Evolutionary conservation across 1,140 invertebrate species (phyloP).

Genomic region (Drosophila lini): DNA sequence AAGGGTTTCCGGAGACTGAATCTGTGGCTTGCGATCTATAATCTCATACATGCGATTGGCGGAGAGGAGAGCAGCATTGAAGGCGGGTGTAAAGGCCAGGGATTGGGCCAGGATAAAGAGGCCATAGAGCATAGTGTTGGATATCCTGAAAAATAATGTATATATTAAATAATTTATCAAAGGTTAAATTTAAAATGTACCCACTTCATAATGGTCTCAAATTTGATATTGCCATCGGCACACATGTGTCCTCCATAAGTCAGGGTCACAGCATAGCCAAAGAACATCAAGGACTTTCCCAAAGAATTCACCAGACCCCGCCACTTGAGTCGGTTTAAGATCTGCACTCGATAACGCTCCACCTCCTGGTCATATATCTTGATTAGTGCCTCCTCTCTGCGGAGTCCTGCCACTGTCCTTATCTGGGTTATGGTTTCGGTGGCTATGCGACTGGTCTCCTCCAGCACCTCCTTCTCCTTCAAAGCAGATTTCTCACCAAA

Average conservation of each 20-base stretch:
- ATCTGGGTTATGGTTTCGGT: constrained; percentile 92
- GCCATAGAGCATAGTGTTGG: constrained; percentile 93
- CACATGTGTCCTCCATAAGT: constrained; percentile 93
- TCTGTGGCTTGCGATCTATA: constrained; percentile 86
- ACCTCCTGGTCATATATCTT: constrained; percentile 86
- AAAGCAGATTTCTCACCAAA: constrained; percentile 87
- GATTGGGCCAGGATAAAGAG: constrained; percentile 94
- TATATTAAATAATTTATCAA: neutral
- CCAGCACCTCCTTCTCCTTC: constrained; percentile 88
- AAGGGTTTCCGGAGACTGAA: constrained; percentile 69
- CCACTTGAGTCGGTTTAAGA: constrained; percentile 88
- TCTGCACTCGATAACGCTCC: constrained; percentile 85
- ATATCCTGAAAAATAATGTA: constrained; percentile 86
- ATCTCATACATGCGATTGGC: constrained; percentile 90
- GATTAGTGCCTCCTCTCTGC: constrained; percentile 85
- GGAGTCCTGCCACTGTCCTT: constrained; percentile 89
- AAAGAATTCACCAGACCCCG: constrained; percentile 92
- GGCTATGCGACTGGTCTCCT: constrained; percentile 89
- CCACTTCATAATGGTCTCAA: constrained; percentile 91
- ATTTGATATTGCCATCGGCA: constrained; percentile 74
- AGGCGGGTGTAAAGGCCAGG: constrained; percentile 93
- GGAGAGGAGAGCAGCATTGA: constrained; percentile 92
- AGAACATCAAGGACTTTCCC: constrained; percentile 91
- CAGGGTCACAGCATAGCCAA: constrained; percentile 92
- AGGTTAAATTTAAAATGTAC: neutral